Evolutionary conservation across 2,113 vertebrate genomes (phyloP), one percentile per base, ranked within the genome.

Genomic region (Gobio gobio): DNA sequence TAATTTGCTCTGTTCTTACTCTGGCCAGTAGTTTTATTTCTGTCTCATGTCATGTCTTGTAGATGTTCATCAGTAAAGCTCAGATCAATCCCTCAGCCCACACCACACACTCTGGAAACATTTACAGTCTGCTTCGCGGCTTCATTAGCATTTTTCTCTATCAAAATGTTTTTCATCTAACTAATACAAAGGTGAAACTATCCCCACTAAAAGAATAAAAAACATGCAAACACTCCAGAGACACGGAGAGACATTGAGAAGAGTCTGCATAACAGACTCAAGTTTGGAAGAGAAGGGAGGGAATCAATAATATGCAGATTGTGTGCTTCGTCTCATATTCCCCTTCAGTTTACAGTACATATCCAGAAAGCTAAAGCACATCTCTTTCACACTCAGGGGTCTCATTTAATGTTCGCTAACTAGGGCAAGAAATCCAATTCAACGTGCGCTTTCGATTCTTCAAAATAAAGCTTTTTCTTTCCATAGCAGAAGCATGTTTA

Each of bases 281-380:
- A 84, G 88, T 91, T 89, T 89, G 87, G 90, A 94, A 93, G 90
- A 94, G 92, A 91, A 82, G 78, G 73, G 88, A 90, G 88, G 90
- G 92, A 93, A 93, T 93, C 91, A 92, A 90, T 92, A 85, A 91
- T 92, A 92, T 94, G 91, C 85, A 91, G 87, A 93, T 92, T 90
- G 87, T 72, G 85, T 45, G 77, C 90, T 74, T 87, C 85, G 88
- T 88, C 86, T 47, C 86, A 79, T 86, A 85, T 84, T 86, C 84
- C 84, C 2, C 82, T 90, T 88, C 24, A n/a, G 2, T 29, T 88
- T 84, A 87, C 86, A 88, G 85, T 89, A 91, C 90, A 92, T 90
- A 90, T 89, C 88, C 92, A 90, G 43, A 26, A 78, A 61, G 22
- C 12, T 36, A 14, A 4, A n/a, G 5, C 24, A 40, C 20, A 22